Evolutionary conservation across 2,797 vertebrate species (phyloP).

Genomic region (Silurus aristotelis): DNA sequence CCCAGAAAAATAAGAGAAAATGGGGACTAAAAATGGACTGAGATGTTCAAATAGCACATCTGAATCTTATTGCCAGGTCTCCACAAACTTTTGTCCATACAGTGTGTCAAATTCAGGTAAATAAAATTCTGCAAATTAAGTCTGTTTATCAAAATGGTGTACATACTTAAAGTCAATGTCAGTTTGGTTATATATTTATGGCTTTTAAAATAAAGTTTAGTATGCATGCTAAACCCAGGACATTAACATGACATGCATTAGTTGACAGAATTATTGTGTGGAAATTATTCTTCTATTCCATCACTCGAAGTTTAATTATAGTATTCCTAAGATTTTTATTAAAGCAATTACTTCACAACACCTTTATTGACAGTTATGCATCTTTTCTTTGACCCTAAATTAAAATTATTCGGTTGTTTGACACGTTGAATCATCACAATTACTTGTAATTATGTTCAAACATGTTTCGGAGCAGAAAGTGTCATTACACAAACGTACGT

Average conservation of each 20-base stretch:
- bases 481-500: neutral
- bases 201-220: neutral
- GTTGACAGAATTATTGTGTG: no score
- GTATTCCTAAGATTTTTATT: neutral
- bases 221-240: neutral
- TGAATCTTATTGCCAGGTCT: no score
- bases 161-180: neutral
- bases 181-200: neutral
- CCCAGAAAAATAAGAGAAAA: no score
- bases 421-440: constrained; percentile 3
- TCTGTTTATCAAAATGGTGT: neutral
- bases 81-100: no score
- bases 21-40: no score
- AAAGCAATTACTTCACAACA: neutral
- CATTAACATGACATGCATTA: neutral
- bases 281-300: neutral
- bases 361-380: neutral
- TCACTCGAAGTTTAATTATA: neutral
- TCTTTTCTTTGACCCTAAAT: constrained; percentile 8
- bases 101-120: neutral
- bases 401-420: neutral
- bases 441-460: neutral
- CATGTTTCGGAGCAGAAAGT: neutral
- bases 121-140: neutral
- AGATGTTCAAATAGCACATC: no score